Conservation (phyloP, 2,113 vertebrate genomes). For the Corythaeola cristata region DNA sequence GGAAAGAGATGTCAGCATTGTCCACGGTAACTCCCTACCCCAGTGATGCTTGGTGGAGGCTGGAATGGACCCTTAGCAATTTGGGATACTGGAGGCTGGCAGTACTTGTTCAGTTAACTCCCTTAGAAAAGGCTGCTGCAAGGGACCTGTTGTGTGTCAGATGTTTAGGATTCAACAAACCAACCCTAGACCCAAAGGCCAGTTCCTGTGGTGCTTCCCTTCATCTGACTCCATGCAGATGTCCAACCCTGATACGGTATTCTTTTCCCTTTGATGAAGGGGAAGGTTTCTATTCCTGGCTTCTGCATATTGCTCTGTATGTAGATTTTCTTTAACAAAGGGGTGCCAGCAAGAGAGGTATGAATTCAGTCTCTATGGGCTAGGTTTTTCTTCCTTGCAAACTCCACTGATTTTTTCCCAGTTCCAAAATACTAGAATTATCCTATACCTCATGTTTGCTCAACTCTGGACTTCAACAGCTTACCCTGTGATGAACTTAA, state of each 20-base stretch:
- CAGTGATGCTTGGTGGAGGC: not conserved
- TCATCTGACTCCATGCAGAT: not conserved
- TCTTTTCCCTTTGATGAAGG: not conserved
- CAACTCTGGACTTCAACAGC: not conserved
- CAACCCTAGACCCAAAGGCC: not conserved
- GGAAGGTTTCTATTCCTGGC: not conserved
- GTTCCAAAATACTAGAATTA: not conserved
- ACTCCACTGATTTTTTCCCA: not conserved
- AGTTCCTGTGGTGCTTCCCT: not conserved
- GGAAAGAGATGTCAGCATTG: conserved; percentile 90
- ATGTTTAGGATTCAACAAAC: not conserved
- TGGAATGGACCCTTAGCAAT: not conserved
- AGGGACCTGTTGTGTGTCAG: not conserved
- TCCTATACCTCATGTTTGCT: not conserved
- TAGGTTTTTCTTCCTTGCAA: not conserved
- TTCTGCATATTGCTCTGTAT: not conserved
- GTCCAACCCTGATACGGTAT: not conserved
- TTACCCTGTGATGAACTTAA: not conserved
- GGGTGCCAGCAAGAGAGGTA: not conserved
- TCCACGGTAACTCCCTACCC: conserved; percentile 82
- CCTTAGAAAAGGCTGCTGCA: not conserved
- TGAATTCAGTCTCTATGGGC: not conserved
- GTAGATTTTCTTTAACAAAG: not conserved
- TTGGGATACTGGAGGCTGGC: not conserved
- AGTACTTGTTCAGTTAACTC: not conserved